Evolutionary conservation across 2,113 vertebrate species (phyloP).

Genomic region (Leiothrix lutea): DNA sequence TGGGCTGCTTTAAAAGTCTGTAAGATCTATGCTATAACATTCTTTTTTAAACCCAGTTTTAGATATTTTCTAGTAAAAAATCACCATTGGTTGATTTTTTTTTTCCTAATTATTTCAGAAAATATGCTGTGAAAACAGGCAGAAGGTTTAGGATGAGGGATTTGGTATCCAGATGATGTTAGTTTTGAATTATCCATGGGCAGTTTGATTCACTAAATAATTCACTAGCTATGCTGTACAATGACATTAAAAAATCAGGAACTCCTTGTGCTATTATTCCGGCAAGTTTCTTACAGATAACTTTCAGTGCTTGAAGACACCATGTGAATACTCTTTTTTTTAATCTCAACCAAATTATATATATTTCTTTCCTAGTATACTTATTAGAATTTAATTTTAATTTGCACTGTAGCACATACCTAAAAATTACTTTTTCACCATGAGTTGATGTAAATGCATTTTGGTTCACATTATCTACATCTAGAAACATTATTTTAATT

Average conservation of each 20-base stretch:
- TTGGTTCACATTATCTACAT: not conserved
- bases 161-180: not conserved
- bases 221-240: constrained; percentile 3
- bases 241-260: constrained; percentile 13
- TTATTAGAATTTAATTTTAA: not conserved
- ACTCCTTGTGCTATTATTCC: not conserved
- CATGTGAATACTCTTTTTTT: not conserved
- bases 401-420: not conserved
- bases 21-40: not conserved
- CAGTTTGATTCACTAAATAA: constrained; percentile 37
- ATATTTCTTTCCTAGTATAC: not conserved
- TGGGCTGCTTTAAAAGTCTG: not conserved
- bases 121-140: not conserved
- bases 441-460: not conserved
- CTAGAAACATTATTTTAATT: not conserved
- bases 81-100: not conserved
- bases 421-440: not conserved
- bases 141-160: not conserved
- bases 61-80: not conserved
- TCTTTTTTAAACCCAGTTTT: not conserved
- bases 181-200: constrained; percentile 41
- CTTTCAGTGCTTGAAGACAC: not conserved
- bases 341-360: not conserved
- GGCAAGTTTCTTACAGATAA: not conserved
- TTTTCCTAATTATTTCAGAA: not conserved